Evolutionary conservation across 2,113 vertebrate genomes (phyloP).

Genomic region (Chaetodon auriga): DNA sequence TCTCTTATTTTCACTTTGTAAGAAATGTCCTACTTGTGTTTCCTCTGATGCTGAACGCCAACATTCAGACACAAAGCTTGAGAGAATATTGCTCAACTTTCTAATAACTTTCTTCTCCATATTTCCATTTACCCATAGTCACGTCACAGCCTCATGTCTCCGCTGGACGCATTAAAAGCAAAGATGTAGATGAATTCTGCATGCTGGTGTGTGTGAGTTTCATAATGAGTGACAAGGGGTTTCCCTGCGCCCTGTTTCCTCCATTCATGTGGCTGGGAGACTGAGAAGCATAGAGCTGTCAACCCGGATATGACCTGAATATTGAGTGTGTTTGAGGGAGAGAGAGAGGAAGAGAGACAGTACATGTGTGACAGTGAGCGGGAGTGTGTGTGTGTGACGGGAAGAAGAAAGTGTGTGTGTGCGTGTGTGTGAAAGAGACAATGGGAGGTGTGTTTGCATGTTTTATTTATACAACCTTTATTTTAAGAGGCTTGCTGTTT

Average conservation of each 20-base stretch:
- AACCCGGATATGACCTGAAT: conserved; percentile 62
- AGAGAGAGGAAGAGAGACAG: conserved; percentile 29
- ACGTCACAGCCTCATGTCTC: not conserved
- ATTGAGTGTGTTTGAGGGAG: conserved; percentile 39
- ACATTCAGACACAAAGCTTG: not conserved
- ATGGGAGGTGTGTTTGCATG: conserved; percentile 30
- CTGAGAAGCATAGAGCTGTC: conserved; percentile 46
- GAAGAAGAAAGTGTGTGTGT: not conserved
- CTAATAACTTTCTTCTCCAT: not conserved
- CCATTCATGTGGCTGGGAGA: conserved; percentile 81
- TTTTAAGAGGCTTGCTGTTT: conserved; percentile 39
- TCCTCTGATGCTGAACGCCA: not conserved
- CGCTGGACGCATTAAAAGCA: conserved; percentile 1
- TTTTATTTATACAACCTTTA: conserved; percentile 49
- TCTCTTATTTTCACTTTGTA: not conserved
- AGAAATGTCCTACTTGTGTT: not conserved
- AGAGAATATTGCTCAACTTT: not conserved
- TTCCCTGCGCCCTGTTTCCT: conserved; percentile 76
- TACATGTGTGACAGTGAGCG: not conserved
- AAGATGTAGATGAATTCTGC: not conserved
- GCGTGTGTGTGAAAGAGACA: not conserved
- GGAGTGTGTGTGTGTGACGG: not conserved
- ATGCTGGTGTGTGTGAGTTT: conserved; percentile 35
- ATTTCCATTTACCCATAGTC: not conserved
- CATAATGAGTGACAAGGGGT: conserved; percentile 64